Evolutionary conservation across 2,888 invertebrate species (phyloP).

Genomic region (Drosophila sordidula): DNA sequence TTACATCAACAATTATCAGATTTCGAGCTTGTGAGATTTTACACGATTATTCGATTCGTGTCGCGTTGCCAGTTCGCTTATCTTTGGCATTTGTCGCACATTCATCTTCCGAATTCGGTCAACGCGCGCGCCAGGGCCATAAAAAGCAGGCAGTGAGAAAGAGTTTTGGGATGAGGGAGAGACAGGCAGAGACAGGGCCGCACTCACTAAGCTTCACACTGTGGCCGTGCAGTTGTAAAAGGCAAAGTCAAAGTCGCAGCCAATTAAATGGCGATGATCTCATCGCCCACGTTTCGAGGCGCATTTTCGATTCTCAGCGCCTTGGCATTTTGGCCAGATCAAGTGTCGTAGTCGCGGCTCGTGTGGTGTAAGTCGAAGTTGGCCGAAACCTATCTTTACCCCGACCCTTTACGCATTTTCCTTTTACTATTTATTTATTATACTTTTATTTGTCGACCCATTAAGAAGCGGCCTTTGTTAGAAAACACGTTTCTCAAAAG

Average conservation of each 20-base stretch:
- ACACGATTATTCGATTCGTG: constrained; percentile 55
- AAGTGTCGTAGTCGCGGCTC: constrained; percentile 45
- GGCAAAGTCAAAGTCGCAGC: constrained; percentile 55
- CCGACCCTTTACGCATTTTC: constrained; percentile 76
- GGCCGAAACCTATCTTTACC: constrained; percentile 19
- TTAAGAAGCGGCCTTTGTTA: constrained; percentile 69
- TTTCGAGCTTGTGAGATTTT: constrained; percentile 40
- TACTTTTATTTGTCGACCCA: constrained; percentile 75
- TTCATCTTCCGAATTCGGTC: constrained; percentile 77
- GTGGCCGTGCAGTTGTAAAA: constrained; percentile 26
- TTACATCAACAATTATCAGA: constrained; percentile 68
- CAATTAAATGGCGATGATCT: constrained; percentile 78
- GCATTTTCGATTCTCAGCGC: constrained; percentile 44
- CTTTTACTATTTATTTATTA: constrained; percentile 79
- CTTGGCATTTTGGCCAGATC: constrained; percentile 54
- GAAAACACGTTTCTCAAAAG: constrained; percentile 67
- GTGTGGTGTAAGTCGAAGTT: constrained; percentile 16
- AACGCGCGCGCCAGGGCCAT: constrained; percentile 60
- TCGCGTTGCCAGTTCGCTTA: constrained; percentile 38
- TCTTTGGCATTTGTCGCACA: constrained; percentile 70
- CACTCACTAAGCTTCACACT: constrained; percentile 6
- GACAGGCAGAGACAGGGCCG: constrained; percentile 2
- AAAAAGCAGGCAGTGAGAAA: constrained; percentile 35
- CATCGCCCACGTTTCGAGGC: constrained; percentile 76
- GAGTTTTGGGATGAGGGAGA: constrained; percentile 2